Conservation (phyloP, 2,888 invertebrate genomes). For the Brachypalpus laphriformis region DNA sequence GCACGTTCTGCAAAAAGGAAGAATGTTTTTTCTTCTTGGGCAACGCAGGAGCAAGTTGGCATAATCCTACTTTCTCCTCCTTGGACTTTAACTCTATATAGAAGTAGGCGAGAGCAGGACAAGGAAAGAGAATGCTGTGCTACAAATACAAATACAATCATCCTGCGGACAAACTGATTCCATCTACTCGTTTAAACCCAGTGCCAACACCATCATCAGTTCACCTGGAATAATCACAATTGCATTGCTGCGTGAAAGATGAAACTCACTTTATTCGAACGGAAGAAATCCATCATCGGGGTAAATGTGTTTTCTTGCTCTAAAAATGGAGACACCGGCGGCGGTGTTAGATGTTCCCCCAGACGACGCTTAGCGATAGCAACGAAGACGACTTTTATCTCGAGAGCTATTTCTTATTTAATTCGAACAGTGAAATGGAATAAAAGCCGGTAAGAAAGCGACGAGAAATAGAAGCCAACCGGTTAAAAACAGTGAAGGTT, state of each 20-base stretch:
- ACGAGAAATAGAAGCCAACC: conserved; percentile 47
- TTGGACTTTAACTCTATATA: conserved; percentile 1
- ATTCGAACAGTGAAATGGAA: conserved; percentile 35
- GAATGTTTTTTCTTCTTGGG: neutral
- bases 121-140: conserved; percentile 20
- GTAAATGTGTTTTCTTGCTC: conserved; percentile 41
- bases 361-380: conserved; percentile 14
- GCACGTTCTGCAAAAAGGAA: conserved; percentile 7
- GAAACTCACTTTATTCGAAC: conserved; percentile 60
- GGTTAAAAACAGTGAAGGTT: conserved; percentile 31
- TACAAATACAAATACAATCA: conserved; percentile 44
- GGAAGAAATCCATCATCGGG: conserved; percentile 67
- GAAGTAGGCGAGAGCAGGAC: neutral
- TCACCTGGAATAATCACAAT: conserved; percentile 61
- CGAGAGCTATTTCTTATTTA: conserved; percentile 47
- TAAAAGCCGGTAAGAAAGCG: conserved; percentile 32
- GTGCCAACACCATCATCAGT: conserved; percentile 30
- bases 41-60: conserved; percentile 14
- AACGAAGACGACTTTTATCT: conserved; percentile 48
- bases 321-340: neutral
- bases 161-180: conserved; percentile 37
- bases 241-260: conserved; percentile 65
- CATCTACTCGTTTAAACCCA: conserved; percentile 9
- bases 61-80: conserved; percentile 45
- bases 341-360: neutral